Evolutionary conservation across 2,888 invertebrate species (phyloP), one percentile per base, ranked within the genome.

Genomic region (Xiphydria camelus): DNA sequence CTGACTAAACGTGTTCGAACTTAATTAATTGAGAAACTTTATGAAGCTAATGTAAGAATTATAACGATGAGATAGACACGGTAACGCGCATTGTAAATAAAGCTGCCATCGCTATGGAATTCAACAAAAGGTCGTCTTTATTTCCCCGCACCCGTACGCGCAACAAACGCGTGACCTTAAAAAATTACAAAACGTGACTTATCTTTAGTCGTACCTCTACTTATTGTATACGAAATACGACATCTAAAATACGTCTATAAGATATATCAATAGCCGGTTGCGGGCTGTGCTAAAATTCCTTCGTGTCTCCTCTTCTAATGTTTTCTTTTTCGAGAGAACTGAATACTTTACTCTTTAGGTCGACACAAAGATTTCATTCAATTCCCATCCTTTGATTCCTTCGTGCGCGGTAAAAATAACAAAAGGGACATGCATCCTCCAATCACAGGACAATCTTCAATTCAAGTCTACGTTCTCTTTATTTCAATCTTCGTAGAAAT

Each of bases 141-240:
- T 62, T 62, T 41, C 49, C 50, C 51, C 50, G 49, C 50, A 56
- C 51, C 45, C 48, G 47, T 40, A 54, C 49, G 45, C 54, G 48
- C 49, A 54, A 45, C 33, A 35, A 38, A 41, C 41, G 45, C 26
- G 46, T 58, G 43, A 31, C 55, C 45, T 60, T 63, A 64, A 60
- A 66, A 58, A 65, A 53, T 64, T 68, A 62, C 62, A 63, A 62
- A 67, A 67, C 61, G 58, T 57, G 35, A 20, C 26, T 21, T 31
- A 42, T 7, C n/a, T n/a, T n/a, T n/a, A n/a, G n/a, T n/a, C n/a
- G n/a, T n/a, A n/a, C n/a, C n/a, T n/a, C n/a, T n/a, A n/a, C n/a
- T n/a, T n/a, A n/a, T n/a, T n/a, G n/a, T n/a, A n/a, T n/a, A 23
- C 23, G n/a, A 23, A 7, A 47, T 40, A 47, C 39, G 40, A 40